Base-by-base conservation (phyloP, 2,888 invertebrate genomes). In the Ferdinandea cuprea region DNA sequence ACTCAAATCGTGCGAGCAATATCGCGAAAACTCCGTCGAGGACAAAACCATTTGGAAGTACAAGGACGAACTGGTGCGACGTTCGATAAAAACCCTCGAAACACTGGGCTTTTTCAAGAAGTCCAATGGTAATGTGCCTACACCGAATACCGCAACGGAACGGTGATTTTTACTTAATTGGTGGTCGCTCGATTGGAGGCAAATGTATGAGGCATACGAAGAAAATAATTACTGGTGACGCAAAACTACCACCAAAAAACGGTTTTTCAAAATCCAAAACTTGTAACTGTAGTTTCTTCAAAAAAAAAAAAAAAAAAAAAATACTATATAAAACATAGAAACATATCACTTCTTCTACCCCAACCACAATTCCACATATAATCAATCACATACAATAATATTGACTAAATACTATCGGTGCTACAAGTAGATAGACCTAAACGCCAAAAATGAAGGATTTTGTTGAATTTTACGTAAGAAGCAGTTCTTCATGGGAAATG, bases 41-140 rank as follows among this genome's bases (percentile, higher is more conserved):
- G 97, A 98, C 91, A 94, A 95, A 30, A 95, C 96, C 63, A 95
- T 98, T 87, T 97, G 97, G 97, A 94, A 95, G 89, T 97, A 95
- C 92, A 96, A 95, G 89, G 95, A 95, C 58, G 93, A 94, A 86
- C 92, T 97, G 11, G 93, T 96, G 66, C 91, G 93, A 50, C 92
- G 95, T 86, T 95, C 95, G 2, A 94, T 95, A 65, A 92, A 92
- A 65, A 95, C 95, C 32, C 92, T 97, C 73, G 93, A 93, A 85
- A 93, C 92, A 48, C 93, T 97, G 46, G 95, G 95, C 52, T 97
- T 96, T 87, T 90, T 90, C 50, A 87, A 89, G n/a, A 89, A 89
- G 42, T 46, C 74, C 2, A 77, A 56, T 46, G 54, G 40, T 8
- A 44, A 52, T 30, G 15, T 40, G 7, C 52, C 72, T 4, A 63